These are phyloP conservation scores for Epizoanthus stellaris DNA, from an alignment of 92 coral and sea anemone genomes.

Conservation along the genomic window DNA sequence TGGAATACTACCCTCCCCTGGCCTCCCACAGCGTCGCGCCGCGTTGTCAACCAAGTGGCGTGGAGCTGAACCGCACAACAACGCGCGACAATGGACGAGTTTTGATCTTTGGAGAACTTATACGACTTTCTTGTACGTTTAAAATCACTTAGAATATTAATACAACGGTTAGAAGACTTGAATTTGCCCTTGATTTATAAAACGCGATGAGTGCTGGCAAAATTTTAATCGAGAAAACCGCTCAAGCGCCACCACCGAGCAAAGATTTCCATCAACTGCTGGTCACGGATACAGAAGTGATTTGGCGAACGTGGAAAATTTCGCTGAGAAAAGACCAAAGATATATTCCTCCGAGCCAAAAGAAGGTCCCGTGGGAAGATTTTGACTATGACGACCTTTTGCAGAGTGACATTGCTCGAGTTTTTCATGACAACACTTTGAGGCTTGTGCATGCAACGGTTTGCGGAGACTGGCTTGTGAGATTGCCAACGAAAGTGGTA, in stretches of 20 bases:
- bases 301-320: constrained; percentile 93
- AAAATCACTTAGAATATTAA: too few relatives aligned
- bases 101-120: too few relatives aligned
- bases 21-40: too few relatives aligned
- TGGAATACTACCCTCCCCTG: too few relatives aligned
- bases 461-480: constrained; percentile 98
- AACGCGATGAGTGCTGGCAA: constrained; percentile 65
- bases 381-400: constrained; percentile 88
- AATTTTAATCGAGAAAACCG: constrained; percentile 87
- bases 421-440: constrained; percentile 87
- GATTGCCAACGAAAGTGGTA: constrained; percentile 79
- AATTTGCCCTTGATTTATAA: too few relatives aligned
- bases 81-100: too few relatives aligned
- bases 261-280: constrained; percentile 97
- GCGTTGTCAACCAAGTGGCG: too few relatives aligned
- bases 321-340: constrained; percentile 94
- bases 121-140: too few relatives aligned
- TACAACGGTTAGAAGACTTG: too few relatives aligned
- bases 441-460: constrained; percentile 92
- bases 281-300: constrained; percentile 87
- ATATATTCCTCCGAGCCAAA: constrained; percentile 95
- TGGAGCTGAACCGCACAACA: too few relatives aligned
- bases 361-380: constrained; percentile 86
- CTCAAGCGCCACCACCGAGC: constrained; percentile 99
- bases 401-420: constrained; percentile 88